Base-by-base conservation (phyloP, 35 echinoderm and acorn worm species). In the Patiria miniata region DNA sequence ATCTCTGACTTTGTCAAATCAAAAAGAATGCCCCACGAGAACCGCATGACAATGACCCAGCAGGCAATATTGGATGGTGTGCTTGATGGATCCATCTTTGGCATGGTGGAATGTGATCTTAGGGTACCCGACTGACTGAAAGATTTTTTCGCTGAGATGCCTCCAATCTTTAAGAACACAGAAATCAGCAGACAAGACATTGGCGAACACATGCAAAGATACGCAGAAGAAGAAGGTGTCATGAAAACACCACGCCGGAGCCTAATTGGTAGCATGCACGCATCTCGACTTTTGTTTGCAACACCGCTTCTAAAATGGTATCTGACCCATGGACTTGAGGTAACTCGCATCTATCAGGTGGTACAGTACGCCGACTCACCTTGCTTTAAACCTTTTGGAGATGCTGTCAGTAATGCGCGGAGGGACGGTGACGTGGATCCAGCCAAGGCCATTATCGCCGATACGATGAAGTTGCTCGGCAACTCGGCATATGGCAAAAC, bases 301-400 rank as follows among this genome's bases (percentile, higher is more conserved):
- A 85, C 81, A 22, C 88, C 88, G 32, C 39, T 90, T 8, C 60
- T 90, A 36, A n/a, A 37, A 28, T 90, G 88, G 88, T 90, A 90
- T 36, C 2, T 89, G 4, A 18, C 52, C 29, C 87, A 89, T 51
- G 87, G 87, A 15, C 60, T 89, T 21, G 8, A 51, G 6, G 52
- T 83, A 1, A 47, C 36, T 21, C 53, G 59, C n/a, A 89, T 84
- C 82, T 61, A 82, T 21, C 39, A 87, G 29, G 17, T 76, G 33
- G n/a, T 76, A 50, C 39, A 87, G 36, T 39, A 40, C 38, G 19
- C 18, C 2, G 80, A 80, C 17, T 50, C 83, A 85, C 0, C 9
- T 0, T 90, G 81, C 50, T 85, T 90, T 61, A 28, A 85, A 77
- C 17, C 36, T 23, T 90, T 90, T 84, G 81, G 88, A 16, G 50